These are phyloP conservation scores for Fundulus diaphanus DNA, from an alignment of 2,797 vertebrate species.

Conservation along the genomic window DNA sequence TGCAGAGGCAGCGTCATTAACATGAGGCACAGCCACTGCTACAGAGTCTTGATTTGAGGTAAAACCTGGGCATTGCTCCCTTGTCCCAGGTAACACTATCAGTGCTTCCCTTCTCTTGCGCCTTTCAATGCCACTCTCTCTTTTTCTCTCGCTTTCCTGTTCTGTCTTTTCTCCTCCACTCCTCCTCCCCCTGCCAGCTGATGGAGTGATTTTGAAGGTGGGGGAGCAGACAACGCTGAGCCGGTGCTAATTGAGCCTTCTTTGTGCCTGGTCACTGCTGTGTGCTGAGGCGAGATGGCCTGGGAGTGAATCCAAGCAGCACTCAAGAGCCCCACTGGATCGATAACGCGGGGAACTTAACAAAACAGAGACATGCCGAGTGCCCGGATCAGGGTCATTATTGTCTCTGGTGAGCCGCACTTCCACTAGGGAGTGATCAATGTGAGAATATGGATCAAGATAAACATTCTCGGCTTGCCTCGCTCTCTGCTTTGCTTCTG, in stretches of 20 bases:
- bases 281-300: slow-evolving; percentile 68
- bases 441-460: slow-evolving; percentile 80
- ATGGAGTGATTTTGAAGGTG: slow-evolving; percentile 74
- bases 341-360: slow-evolving; percentile 80
- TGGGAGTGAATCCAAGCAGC: slow-evolving; percentile 78
- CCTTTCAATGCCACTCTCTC: slow-evolving; percentile 24
- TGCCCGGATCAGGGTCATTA: slow-evolving; percentile 80
- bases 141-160: slow-evolving; percentile 26
- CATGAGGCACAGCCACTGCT: slow-evolving; percentile 68
- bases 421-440: slow-evolving; percentile 80
- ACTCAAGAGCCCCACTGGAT: slow-evolving; percentile 78
- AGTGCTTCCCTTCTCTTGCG: slow-evolving; percentile 45
- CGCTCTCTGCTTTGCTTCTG: slow-evolving; percentile 36
- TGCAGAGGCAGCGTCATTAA: slow-evolving; percentile 67
- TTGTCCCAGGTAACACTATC: slow-evolving; percentile 62
- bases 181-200: slow-evolving; percentile 42
- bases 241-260: slow-evolving; percentile 82
- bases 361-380: slow-evolving; percentile 82
- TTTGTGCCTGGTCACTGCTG: slow-evolving; percentile 81
- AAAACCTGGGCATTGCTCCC: slow-evolving; percentile 72
- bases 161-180: slow-evolving; percentile 5
- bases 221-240: slow-evolving; percentile 63
- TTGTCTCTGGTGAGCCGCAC: slow-evolving; percentile 74
- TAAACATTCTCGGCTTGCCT: slow-evolving; percentile 69
- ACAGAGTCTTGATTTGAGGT: slow-evolving; percentile 73